Percentiles rank a stretch among this genome's conserved stretches.
phyloP scores from a whole-genome alignment of 1,140 invertebrate species.

The Halesus radiatus region DNA sequence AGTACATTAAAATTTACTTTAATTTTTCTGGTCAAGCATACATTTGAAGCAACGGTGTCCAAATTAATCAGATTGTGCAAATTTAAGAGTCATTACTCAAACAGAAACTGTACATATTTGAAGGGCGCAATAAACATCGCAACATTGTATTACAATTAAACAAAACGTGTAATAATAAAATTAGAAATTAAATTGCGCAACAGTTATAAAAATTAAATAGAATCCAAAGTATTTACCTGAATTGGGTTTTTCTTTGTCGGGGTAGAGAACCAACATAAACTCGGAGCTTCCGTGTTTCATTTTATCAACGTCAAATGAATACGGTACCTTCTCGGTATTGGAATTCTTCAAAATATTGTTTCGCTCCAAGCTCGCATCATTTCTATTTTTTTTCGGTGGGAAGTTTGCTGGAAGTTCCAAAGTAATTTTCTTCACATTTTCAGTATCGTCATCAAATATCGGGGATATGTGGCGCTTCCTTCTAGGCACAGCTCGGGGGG shows the following conservation, averaged over 20 bases:
- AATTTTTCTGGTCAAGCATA: no score
- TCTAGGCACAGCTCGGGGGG: slow-evolving; percentile 61
- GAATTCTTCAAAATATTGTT: slow-evolving; percentile 28
- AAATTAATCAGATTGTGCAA: no score
- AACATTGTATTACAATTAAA: no score
- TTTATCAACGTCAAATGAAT: slow-evolving; percentile 23
- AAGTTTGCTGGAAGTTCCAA: slow-evolving; percentile 41
- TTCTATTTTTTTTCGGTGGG: slow-evolving; percentile 41
- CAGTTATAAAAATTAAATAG: neutral
- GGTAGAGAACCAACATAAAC: slow-evolving; percentile 85
- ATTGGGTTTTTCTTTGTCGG: slow-evolving; percentile 70
- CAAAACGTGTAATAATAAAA: neutral
- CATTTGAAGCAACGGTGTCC: no score
- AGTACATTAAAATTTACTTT: no score
- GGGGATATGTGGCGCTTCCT: slow-evolving; percentile 56
- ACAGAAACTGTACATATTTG: no score
- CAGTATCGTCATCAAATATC: slow-evolving; percentile 48
- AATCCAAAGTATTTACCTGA: slow-evolving; percentile 60
- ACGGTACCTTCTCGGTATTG: slow-evolving; percentile 17
- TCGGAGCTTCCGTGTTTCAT: slow-evolving; percentile 72
- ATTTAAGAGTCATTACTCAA: no score
- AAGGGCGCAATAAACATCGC: no score
- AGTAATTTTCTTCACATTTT: slow-evolving; percentile 38
- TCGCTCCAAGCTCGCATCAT: slow-evolving; percentile 27
- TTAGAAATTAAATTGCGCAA: no score